Base-by-base conservation (phyloP, 2,797 vertebrate genomes). In the Enteromius mattozi region DNA sequence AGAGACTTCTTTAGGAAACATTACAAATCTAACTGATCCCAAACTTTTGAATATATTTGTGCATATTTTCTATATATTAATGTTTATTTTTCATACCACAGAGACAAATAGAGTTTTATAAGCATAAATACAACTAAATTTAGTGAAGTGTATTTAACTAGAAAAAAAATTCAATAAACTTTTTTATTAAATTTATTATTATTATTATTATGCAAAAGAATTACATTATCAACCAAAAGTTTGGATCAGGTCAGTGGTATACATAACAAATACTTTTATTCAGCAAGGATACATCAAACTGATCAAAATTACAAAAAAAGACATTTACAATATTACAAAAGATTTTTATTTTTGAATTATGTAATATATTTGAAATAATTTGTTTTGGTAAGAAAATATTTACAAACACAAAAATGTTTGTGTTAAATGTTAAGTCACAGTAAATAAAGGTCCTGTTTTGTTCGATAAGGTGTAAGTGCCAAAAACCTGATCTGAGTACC, bases 401-500 rank as follows among this genome's bases (percentile, higher is more conserved):
- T 13, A 75, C 72, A 35, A 49, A 49, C 42, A 13, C 42, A 47
- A 16, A 47, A 47, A n/a, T 40, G 33, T 76, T 37, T 61, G n/a
- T 42, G n/a, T 42, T 27, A 42, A 61, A 61, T 1, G 35, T 19
- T 19, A 42, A n/a, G 35, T 61, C 75, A 42, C 27, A 42, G n/a
- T 17, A 61, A 27, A 33, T 49, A 51, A 37, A 68, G 63, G 27
- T 68, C 6, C 16, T 63, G 27, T 63, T 79, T 78, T 51, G 66
- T 84, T 84, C 42, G 30, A 63, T 78, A 69, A 79, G 9, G 66
- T 88, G 79, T 83, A 70, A 78, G 61, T 76, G 47, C 45, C 70
- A 86, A 72, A 71, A 84, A 79, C 37, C 6, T 47, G 63, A 83
- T 77, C 17, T 70, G 76, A 72, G 40, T 87, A 99, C 98, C 96